These are phyloP conservation scores for Coracias cyanogaster DNA, from an alignment of 2,797 vertebrate species.

Conservation along the genomic window DNA sequence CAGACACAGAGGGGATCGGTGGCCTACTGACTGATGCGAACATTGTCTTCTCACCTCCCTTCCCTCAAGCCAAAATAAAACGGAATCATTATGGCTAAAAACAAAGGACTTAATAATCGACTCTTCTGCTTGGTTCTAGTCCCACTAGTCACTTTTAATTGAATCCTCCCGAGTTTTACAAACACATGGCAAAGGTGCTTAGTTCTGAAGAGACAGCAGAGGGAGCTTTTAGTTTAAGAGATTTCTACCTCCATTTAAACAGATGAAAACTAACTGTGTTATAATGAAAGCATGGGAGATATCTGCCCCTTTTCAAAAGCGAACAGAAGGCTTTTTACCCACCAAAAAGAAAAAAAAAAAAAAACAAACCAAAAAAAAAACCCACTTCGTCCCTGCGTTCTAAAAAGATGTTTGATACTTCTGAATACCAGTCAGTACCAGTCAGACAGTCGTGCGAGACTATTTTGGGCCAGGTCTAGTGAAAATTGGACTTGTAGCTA, in stretches of 20 bases:
- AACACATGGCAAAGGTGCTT: not conserved
- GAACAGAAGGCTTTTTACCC: not conserved
- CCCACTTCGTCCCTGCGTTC: not conserved
- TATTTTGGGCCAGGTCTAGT: not conserved
- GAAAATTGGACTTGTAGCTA: not conserved
- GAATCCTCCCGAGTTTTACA: not conserved
- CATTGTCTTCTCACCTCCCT: not conserved
- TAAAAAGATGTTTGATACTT: not conserved
- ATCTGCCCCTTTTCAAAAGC: not conserved
- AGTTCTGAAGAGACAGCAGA: slow-evolving; percentile 17
- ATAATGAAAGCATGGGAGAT: not conserved
- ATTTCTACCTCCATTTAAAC: not conserved
- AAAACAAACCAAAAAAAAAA: too few relatives aligned
- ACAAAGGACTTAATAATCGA: not conserved
- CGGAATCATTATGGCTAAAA: not conserved
- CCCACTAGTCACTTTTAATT: not conserved
- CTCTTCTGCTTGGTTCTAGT: not conserved
- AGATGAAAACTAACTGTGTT: not conserved
- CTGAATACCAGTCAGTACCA: not conserved
- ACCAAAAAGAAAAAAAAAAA: not conserved
- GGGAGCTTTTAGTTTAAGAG: slow-evolving; percentile 38
- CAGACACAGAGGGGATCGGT: too few relatives aligned
- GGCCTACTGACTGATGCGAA: not conserved
- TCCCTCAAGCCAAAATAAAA: not conserved
- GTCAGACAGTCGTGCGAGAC: not conserved